These are phyloP conservation scores for Polyploca ridens DNA, from an alignment of 2,888 invertebrate genomes.

Conservation along the genomic window DNA sequence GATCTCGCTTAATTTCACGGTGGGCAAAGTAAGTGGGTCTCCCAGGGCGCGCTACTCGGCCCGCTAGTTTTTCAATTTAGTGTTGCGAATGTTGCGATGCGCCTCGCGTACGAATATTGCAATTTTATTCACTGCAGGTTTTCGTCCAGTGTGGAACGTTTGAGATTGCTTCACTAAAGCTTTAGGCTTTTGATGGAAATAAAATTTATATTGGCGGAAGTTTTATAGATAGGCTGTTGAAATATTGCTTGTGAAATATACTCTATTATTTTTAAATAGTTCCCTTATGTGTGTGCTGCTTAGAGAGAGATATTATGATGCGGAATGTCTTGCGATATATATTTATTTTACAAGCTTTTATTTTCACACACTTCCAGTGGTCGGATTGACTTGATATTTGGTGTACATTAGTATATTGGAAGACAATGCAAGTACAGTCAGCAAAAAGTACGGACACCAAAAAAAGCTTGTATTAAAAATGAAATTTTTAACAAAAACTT, in stretches of 20 bases:
- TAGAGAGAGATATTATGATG: not conserved
- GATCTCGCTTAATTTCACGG: conserved; percentile 54
- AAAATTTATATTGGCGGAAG: not conserved
- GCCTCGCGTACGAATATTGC: conserved; percentile 49
- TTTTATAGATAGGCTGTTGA: not conserved
- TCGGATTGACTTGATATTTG: too few relatives aligned
- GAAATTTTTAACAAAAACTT: too few relatives aligned
- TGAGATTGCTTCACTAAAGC: conserved; percentile 30
- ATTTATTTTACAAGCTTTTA: too few relatives aligned
- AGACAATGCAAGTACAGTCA: too few relatives aligned
- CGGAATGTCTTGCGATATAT: too few relatives aligned
- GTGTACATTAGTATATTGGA: too few relatives aligned
- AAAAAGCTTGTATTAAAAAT: too few relatives aligned
- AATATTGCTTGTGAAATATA: too few relatives aligned
- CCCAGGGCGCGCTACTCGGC: conserved; percentile 36
- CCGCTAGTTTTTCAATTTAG: conserved; percentile 57
- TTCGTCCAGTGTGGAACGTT: conserved; percentile 28
- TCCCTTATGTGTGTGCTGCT: too few relatives aligned
- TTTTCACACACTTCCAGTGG: too few relatives aligned
- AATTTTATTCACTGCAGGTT: conserved; percentile 51
- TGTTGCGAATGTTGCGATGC: conserved; percentile 35
- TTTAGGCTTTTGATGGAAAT: conserved; percentile 30
- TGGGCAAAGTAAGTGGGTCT: conserved; percentile 50
- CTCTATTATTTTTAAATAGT: too few relatives aligned
- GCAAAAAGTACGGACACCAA: too few relatives aligned